phyloP scores from a whole-genome alignment of 1,140 invertebrate genomes.

The Protaetia brevitarsis region DNA sequence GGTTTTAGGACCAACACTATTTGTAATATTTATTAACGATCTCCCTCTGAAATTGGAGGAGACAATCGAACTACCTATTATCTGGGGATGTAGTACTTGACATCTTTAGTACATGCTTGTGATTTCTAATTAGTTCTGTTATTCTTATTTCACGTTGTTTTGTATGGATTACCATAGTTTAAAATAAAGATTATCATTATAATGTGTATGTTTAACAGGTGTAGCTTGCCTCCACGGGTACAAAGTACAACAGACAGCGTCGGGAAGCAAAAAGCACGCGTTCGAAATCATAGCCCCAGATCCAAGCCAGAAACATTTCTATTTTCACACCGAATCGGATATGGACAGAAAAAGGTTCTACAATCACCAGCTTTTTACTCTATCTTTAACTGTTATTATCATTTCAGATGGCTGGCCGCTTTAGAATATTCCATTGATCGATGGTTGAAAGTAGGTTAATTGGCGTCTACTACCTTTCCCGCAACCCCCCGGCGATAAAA shows the following conservation, averaged over 20 bases:
- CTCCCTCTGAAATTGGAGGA: too few relatives aligned
- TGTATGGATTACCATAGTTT: too few relatives aligned
- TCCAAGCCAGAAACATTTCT: conserved; percentile 80
- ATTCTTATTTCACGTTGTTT: too few relatives aligned
- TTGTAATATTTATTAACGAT: too few relatives aligned
- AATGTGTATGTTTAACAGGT: conserved; percentile 50
- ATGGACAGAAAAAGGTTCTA: conserved; percentile 88
- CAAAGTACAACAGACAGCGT: conserved; percentile 75
- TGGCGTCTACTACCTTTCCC: conserved; percentile 38
- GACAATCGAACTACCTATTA: too few relatives aligned
- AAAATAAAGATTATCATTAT: background rate
- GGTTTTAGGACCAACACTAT: too few relatives aligned
- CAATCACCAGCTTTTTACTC: background rate
- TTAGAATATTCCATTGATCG: conserved; percentile 93
- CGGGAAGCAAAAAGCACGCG: conserved; percentile 79
- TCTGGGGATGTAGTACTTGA: too few relatives aligned
- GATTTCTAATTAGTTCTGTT: too few relatives aligned
- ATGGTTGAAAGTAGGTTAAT: conserved; percentile 87
- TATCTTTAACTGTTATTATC: conserved; percentile 28
- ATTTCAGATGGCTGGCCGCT: conserved; percentile 87
- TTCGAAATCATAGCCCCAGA: conserved; percentile 90
- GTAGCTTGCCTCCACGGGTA: conserved; percentile 94
- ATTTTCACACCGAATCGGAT: conserved; percentile 90
- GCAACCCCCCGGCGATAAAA: background rate
- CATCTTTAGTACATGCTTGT: too few relatives aligned